A percentile compares a stretch with the other conserved stretches of the same genome.
phyloP scores from a whole-genome alignment of 2,113 vertebrate species.

The Brienomyrus brachyistius region DNA sequence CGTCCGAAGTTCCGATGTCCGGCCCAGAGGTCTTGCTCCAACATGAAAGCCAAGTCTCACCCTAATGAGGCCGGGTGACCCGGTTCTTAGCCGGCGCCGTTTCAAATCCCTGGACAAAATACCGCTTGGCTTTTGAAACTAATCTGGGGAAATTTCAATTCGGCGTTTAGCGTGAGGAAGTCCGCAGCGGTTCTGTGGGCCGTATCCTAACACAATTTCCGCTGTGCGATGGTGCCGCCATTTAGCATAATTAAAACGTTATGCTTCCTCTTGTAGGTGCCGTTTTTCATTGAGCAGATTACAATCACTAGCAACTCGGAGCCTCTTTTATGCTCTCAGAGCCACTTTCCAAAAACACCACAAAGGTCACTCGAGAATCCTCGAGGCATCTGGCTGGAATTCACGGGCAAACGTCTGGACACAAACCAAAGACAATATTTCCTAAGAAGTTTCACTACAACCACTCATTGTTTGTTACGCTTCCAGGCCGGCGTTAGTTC shows the following conservation, averaged over 20 bases:
- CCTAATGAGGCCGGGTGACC: background rate
- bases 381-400: constrained; percentile 50
- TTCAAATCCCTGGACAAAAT: background rate
- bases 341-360: constrained; percentile 47
- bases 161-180: background rate
- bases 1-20: background rate
- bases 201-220: background rate
- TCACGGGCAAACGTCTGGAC: constrained; percentile 42
- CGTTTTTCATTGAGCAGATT: constrained; percentile 38
- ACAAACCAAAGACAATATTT: constrained; percentile 56
- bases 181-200: background rate
- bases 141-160: background rate
- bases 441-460: constrained; percentile 43
- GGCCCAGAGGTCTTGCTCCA: background rate
- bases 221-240: background rate
- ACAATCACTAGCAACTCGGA: constrained; percentile 27
- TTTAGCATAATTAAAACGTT: constrained; percentile 29
- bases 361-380: constrained; percentile 47
- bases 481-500: constrained; percentile 41
- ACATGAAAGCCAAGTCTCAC: background rate
- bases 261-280: background rate
- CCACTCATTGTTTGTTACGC: constrained; percentile 45
- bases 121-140: background rate
- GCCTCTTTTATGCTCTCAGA: constrained; percentile 11
- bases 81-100: background rate